Conservation (phyloP, 2,113 vertebrate genomes). For the Casuarius casuarius region DNA sequence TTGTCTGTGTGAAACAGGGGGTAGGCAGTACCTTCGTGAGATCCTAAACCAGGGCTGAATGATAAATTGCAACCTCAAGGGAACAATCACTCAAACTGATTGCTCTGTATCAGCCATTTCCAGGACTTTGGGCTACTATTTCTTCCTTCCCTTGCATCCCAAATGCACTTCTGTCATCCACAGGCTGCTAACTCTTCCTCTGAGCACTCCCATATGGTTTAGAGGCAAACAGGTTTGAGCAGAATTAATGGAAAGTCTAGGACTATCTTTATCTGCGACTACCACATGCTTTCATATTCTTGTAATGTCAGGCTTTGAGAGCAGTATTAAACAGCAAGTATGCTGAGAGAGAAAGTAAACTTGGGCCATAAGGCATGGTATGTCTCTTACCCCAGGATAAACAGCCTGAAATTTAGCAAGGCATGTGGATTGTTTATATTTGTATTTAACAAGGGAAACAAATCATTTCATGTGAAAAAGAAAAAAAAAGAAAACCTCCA, state of each 20-base stretch:
- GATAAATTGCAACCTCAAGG: constrained; percentile 85
- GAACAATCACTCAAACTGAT: constrained; percentile 86
- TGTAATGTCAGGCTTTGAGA: constrained; percentile 34
- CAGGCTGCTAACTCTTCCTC: constrained; percentile 66
- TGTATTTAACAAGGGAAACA: not conserved
- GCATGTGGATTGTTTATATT: not conserved
- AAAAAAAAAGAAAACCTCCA: not conserved
- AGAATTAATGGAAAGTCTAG: constrained; percentile 63
- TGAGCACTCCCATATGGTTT: constrained; percentile 45
- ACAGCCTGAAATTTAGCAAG: not conserved
- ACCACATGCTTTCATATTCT: constrained; percentile 18
- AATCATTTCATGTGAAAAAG: not conserved
- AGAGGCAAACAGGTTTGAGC: constrained; percentile 54
- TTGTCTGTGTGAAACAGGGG: constrained; percentile 54
- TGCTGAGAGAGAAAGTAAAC: not conserved
- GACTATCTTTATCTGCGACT: constrained; percentile 32
- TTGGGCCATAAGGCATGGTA: fast-evolving
- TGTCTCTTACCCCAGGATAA: not conserved
- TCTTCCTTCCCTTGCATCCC: constrained; percentile 65
- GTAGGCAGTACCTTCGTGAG: not conserved
- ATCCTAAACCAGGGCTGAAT: constrained; percentile 78
- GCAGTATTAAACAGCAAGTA: not conserved
- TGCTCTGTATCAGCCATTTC: constrained; percentile 83
- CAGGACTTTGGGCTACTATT: constrained; percentile 82
- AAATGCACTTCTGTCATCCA: constrained; percentile 71